These are phyloP conservation scores for Epirrita christyi DNA, from an alignment of 2,888 invertebrate genomes.

Conservation along the genomic window DNA sequence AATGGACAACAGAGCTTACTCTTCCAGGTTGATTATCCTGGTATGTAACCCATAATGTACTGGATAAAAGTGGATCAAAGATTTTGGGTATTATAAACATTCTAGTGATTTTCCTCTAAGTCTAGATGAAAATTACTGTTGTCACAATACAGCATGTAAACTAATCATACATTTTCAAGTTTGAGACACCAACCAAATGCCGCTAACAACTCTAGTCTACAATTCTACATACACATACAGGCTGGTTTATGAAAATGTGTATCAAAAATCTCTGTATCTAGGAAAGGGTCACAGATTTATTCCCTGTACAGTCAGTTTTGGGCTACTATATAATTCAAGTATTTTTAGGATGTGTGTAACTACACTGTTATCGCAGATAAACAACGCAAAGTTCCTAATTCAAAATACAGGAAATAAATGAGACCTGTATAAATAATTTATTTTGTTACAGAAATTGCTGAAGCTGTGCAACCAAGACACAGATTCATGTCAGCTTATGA, in stretches of 20 bases:
- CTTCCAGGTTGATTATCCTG: conserved; percentile 98
- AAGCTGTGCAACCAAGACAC: conserved; percentile 95
- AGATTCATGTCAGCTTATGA: conserved; percentile 99
- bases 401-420: too few species aligned
- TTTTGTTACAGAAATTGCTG: conserved; percentile 90
- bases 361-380: too few species aligned
- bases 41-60: conserved; percentile 53
- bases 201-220: background rate
- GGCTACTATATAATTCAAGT: too few species aligned
- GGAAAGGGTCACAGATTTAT: too few species aligned
- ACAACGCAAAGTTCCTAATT: too few species aligned
- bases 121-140: background rate
- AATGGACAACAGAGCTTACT: conserved; percentile 98
- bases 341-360: too few species aligned
- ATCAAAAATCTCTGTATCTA: background rate
- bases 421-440: background rate
- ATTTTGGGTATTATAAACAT: too few species aligned
- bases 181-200: background rate
- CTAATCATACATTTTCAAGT: background rate
- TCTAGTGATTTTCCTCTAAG: background rate
- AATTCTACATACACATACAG: background rate
- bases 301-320: background rate
- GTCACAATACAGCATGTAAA: background rate
- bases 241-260: background rate
- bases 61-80: too few species aligned